Base-by-base conservation (phyloP, 2,113 vertebrate species). In the Erythrocercus mccallii region DNA sequence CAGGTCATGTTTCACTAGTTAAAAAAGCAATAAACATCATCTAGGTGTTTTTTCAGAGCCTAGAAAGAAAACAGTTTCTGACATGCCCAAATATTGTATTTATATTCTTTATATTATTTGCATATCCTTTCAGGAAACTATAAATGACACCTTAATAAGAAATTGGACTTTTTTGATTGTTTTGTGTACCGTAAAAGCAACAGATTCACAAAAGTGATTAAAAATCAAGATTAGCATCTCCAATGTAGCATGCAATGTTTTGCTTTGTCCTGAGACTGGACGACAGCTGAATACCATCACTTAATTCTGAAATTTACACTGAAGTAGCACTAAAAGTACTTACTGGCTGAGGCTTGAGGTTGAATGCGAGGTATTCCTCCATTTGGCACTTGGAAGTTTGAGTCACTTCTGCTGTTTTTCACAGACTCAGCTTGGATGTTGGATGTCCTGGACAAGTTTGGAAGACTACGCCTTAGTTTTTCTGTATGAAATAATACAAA, bases 331-430 rank as follows among this genome's bases (percentile, higher is more conserved):
- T 44, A 50, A 83, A 92, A 45, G 84, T 90, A 99, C 99, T 99
- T 97, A 99, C 99, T 99, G 66, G 99, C 98, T 97, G 99, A 99
- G 93, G 97, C 97, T 95, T 99, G 99, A 97, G 98, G 96, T 97
- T 99, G 99, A 96, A 99, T 99, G 73, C 99, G 98, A 94, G 99
- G 98, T 83, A 99, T 99, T 94, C 99, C 99, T 94, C 99, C 99
- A 54, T 99, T 99, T 98, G 99, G 99, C 98, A 99, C 98, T 98
- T 99, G 99, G 90, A 99, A 98, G 97, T 99, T 99, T 95, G 99
- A 99, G 95, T 99, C 99, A 66, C 99, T 99, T 98, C 99, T 98
- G 95, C 99, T 99, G 98, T 99, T 99, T 98, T 99, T 99, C 91
- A 99, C 99, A 28, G 99, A 98, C 95, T 99, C 99, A 58, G 98